A percentile compares a stretch with the other conserved stretches of the same genome.
Conservation (phyloP, 2,797 vertebrate genomes). For the Falco naumanni region DNA sequence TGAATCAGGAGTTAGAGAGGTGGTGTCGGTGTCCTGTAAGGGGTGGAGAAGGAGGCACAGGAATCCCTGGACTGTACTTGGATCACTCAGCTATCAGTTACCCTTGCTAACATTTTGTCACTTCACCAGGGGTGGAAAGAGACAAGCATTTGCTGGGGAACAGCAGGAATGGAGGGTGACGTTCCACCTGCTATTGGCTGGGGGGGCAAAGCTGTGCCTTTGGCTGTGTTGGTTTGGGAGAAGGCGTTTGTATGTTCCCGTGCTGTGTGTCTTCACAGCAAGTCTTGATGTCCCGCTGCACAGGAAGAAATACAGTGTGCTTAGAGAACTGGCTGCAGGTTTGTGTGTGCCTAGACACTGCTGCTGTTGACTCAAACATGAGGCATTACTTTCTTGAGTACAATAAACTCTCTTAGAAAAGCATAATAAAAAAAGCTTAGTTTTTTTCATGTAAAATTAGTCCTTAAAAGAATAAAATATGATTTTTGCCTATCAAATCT, state of each 20-base stretch:
- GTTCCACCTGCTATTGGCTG: accelerated
- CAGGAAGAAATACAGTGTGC: accelerated
- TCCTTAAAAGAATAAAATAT: neutral
- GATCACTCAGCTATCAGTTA: accelerated
- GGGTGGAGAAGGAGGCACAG: neutral
- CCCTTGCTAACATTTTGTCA: neutral
- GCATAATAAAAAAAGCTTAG: neutral
- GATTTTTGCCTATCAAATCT: neutral
- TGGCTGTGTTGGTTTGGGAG: neutral
- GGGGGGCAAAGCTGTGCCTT: neutral
- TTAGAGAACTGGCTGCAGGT: too few species aligned
- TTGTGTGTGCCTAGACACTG: too few species aligned
- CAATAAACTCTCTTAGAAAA: neutral
- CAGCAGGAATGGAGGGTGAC: too few species aligned
- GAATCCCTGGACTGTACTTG: neutral
- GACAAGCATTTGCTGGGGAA: accelerated
- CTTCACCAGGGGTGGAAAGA: neutral
- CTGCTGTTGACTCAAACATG: neutral
- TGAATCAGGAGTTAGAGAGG: neutral
- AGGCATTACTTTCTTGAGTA: neutral
- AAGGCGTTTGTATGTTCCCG: neutral
- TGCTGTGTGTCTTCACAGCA: neutral
- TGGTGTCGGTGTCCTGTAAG: neutral
- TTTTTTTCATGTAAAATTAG: neutral
- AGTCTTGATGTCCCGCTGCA: accelerated